Evolutionary conservation across 2,888 invertebrate genomes (phyloP), one percentile per base, ranked within the genome.

Genomic region (Diplazon laetatorius): DNA sequence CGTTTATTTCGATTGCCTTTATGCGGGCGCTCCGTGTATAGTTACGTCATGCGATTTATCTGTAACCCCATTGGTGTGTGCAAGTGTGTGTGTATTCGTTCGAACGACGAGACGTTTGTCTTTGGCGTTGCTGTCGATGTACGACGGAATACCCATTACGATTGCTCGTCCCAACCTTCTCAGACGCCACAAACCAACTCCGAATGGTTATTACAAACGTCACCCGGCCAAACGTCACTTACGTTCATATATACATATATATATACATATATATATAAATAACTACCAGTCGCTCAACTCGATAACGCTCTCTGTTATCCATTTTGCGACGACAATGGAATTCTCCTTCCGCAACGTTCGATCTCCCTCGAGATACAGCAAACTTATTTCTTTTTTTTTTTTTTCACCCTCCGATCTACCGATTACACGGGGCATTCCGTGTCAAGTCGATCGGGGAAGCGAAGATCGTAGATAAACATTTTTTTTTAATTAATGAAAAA

Each of bases 1-100:
- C 85, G 85, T 89, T 89, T 88, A 88, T 86, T 86, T 87, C 86
- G 86, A 89, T 89, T 89, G 89, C 79, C 88, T 87, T 86, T 84
- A 87, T 87, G 83, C 84, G 86, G 86, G 85, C 77, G 78, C n/a
- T n/a, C n/a, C 70, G 22, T 76, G 18, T 10, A 42, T 37, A 63
- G 65, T 89, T 88, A 77, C 89, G 87, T 89, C 89, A 86, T 78
- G 63, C 83, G 74, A 85, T 82, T 77, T 73, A 70, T 78, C 60
- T 74, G 48, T 59, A 60, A 73, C 57, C 48, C 52, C 44, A 39
- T 42, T 30, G 12, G 6, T 59, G 0, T 59, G 46, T 9, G 30
- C 18, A 16, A 12, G 39, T 66, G 48, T 18, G 8, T 22, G 52
- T 30, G 4, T 10, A 2, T 10, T n/a, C n/a, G n/a, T 4, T n/a